phyloP scores from a whole-genome alignment of 2,797 vertebrate species.

The Loris lydekkerianus region DNA sequence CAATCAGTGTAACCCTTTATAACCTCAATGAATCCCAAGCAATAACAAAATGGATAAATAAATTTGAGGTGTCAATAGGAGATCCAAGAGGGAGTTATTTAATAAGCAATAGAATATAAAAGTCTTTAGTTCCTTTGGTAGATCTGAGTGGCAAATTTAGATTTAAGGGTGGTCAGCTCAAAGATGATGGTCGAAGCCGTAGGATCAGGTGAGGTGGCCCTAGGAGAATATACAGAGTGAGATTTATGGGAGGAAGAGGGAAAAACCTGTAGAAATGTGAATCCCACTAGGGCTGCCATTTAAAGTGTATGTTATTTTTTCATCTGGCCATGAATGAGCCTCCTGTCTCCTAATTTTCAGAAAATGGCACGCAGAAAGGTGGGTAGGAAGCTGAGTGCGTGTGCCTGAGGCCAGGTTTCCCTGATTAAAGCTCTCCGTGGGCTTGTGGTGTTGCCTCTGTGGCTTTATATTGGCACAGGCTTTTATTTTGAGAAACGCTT shows the following conservation, averaged over 20 bases:
- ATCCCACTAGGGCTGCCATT: slow-evolving; percentile 17
- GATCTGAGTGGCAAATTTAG: not conserved
- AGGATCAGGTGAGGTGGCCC: slow-evolving; percentile 15
- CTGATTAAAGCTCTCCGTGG: slow-evolving; percentile 76
- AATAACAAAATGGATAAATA: not conserved
- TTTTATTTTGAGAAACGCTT: slow-evolving; percentile 78
- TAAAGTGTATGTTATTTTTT: slow-evolving; percentile 64
- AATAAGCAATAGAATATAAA: not conserved
- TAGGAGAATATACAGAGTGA: slow-evolving; percentile 16
- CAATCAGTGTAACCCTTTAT: too few species aligned
- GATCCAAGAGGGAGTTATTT: not conserved
- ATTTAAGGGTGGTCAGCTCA: not conserved
- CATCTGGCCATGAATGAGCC: slow-evolving; percentile 67
- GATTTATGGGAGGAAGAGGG: slow-evolving; percentile 58
- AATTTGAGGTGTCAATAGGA: slow-evolving; percentile 1
- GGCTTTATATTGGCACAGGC: slow-evolving; percentile 72
- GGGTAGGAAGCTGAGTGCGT: not conserved
- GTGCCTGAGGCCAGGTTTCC: slow-evolving; percentile 61
- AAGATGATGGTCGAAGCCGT: not conserved
- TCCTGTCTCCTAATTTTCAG: slow-evolving; percentile 69
- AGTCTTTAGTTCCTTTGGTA: not conserved
- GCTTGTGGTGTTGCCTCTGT: slow-evolving; percentile 65
- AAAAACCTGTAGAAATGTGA: slow-evolving; percentile 54
- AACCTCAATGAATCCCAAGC: too few species aligned
- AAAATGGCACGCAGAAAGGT: slow-evolving; percentile 1